Evolutionary conservation across 2,888 invertebrate genomes (phyloP), one percentile per base, ranked within the genome.

Genomic region (Pheosia tremula): DNA sequence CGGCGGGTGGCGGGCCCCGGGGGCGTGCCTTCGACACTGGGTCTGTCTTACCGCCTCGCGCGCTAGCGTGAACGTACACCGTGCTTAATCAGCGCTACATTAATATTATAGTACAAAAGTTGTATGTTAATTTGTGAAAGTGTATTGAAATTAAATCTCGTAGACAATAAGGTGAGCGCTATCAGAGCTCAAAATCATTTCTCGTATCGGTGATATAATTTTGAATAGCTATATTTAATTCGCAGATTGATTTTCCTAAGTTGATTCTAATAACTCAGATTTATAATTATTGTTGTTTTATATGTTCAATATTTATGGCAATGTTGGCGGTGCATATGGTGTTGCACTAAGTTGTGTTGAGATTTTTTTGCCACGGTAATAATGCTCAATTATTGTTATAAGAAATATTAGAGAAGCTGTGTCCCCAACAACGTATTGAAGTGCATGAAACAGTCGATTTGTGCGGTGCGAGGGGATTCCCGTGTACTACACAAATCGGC

Each of bases 1-100:
- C 11, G 58, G n/a, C 50, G 50, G 58, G 58, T 36, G 58, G 58
- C 50, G 50, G 50, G 50, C 38, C 38, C 50, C 24, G n/a, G 58
- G 57, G 50, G n/a, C 47, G 58, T 38, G 58, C 39, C 55, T 4
- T 10, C 41, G 55, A 47, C 58, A 5, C n/a, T 49, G 50, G 50
- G 37, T 55, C 55, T 55, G 55, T 55, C 55, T 38, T 39, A 55
- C 39, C 38, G 7, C 10, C 37, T 55, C 7, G 5, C 24, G 10
- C 24, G 24, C 50, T 37, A 37, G 37, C 37, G 37, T 11, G 11
- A 24, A 50, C 7, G 13, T 50, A 50, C 11, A 11, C 9, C 4
- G n/a, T 47, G 11, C 47, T n/a, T 11, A 11, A 45, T 45, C 11
- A 45, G 45, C 10, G 10, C 45, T 43, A 10, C 1, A 43, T 43